Conservation (phyloP, 2,888 invertebrate genomes). For the Pinctada fucata region DNA sequence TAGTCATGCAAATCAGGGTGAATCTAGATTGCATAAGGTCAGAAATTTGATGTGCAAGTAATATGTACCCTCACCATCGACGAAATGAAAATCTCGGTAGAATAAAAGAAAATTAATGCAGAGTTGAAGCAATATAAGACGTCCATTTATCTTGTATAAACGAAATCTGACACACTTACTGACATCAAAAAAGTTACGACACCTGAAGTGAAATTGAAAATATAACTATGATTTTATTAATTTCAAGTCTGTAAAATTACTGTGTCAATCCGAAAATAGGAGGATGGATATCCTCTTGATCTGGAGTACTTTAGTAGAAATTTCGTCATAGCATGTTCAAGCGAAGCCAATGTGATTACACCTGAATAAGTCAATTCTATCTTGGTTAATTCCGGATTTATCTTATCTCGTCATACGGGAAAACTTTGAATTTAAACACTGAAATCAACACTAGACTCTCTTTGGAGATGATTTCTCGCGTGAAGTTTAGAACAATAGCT, state of each 20-base stretch:
- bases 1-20: not conserved
- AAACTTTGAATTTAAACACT: not conserved
- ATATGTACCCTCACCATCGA: not conserved
- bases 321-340: too few relatives aligned
- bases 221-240: too few relatives aligned
- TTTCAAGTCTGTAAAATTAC: too few relatives aligned
- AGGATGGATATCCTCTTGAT: too few relatives aligned
- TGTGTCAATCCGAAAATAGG: too few relatives aligned
- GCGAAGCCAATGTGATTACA: too few relatives aligned
- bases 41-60: not conserved
- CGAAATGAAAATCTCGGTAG: not conserved
- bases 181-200: not conserved
- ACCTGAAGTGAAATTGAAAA: constrained; percentile 1
- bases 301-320: too few relatives aligned
- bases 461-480: not conserved
- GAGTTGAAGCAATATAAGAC: too few relatives aligned
- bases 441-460: not conserved
- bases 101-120: not conserved
- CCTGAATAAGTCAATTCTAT: too few relatives aligned
- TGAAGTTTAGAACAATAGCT: not conserved
- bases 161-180: not conserved
- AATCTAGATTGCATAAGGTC: not conserved
- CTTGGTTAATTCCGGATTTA: too few relatives aligned
- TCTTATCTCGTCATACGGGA: not conserved
- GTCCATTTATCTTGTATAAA: not conserved